phyloP scores from a whole-genome alignment of 2,797 vertebrate genomes.

The Parambassis ranga region DNA sequence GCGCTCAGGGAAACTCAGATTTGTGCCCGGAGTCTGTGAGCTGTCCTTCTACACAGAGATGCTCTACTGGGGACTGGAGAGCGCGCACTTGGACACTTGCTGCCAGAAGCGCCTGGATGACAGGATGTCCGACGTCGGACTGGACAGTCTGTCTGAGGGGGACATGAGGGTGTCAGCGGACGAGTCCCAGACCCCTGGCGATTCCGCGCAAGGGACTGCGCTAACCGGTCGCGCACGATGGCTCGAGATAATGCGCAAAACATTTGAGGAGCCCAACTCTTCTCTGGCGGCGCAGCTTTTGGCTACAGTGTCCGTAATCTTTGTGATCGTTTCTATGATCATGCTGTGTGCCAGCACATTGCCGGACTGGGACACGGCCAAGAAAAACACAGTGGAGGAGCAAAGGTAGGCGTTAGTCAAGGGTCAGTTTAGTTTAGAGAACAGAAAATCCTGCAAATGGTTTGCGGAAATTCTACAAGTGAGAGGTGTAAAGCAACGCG shows the following conservation, averaged over 20 bases:
- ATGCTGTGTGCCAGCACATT: conserved; percentile 96
- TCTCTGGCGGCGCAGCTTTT: conserved; percentile 93
- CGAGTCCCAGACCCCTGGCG: conserved; percentile 58
- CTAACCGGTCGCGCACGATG: conserved; percentile 81
- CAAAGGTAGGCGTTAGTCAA: conserved; percentile 89
- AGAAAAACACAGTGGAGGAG: conserved; percentile 92
- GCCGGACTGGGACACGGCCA: conserved; percentile 95
- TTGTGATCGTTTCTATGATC: conserved; percentile 97
- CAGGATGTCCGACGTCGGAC: conserved; percentile 92
- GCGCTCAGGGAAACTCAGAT: conserved; percentile 95
- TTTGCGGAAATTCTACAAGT: neutral
- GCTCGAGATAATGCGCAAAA: conserved; percentile 92
- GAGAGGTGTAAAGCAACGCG: too few relatives aligned
- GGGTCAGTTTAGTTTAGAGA: neutral
- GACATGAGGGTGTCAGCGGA: conserved; percentile 70
- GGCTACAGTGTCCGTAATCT: conserved; percentile 93
- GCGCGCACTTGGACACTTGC: conserved; percentile 94
- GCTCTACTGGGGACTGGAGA: conserved; percentile 98
- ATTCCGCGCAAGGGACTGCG: conserved; percentile 44
- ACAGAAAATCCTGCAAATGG: neutral
- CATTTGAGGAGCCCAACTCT: conserved; percentile 96
- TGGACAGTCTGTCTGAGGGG: conserved; percentile 86
- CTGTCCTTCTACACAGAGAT: conserved; percentile 98
- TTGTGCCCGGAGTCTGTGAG: conserved; percentile 96
- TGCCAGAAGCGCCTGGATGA: conserved; percentile 97